Conservation (phyloP, 2,888 invertebrate species). For the Oxyteleia sp. region DNA sequence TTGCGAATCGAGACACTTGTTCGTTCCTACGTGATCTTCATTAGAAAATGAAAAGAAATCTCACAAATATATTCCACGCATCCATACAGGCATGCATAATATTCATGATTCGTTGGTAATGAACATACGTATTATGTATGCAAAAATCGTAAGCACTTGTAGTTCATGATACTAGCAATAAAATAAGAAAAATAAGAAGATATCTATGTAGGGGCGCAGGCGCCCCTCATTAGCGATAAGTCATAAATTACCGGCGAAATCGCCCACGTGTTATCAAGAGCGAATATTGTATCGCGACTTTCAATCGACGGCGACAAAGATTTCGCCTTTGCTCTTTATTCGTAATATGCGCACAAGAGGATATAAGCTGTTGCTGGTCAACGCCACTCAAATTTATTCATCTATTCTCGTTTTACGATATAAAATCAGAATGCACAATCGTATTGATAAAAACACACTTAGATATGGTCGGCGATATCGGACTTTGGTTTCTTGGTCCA, state of each 20-base stretch:
- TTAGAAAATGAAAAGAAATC: slow-evolving; percentile 32
- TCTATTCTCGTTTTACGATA: slow-evolving; percentile 76
- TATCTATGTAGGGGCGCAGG: slow-evolving; percentile 74
- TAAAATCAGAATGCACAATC: slow-evolving; percentile 74
- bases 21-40: slow-evolving; percentile 55
- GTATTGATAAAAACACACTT: slow-evolving; percentile 75
- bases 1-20: slow-evolving; percentile 3
- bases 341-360: slow-evolving; percentile 73
- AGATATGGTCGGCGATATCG: slow-evolving; percentile 70
- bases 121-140: slow-evolving; percentile 67
- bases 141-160: slow-evolving; percentile 64
- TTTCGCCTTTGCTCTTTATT: slow-evolving; percentile 74
- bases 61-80: slow-evolving; percentile 60
- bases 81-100: slow-evolving; percentile 66
- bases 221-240: slow-evolving; percentile 77
- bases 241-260: slow-evolving; percentile 65
- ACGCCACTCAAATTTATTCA: slow-evolving; percentile 75
- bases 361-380: slow-evolving; percentile 79
- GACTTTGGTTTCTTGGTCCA: slow-evolving; percentile 58
- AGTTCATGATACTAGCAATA: slow-evolving; percentile 65
- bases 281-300: slow-evolving; percentile 57
- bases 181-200: slow-evolving; percentile 36
- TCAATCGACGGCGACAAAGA: slow-evolving; percentile 66
- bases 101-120: slow-evolving; percentile 66
- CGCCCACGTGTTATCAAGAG: slow-evolving; percentile 46